These are phyloP conservation scores for Brenthis hecate DNA, from an alignment of 2,888 invertebrate species.

Conservation along the genomic window DNA sequence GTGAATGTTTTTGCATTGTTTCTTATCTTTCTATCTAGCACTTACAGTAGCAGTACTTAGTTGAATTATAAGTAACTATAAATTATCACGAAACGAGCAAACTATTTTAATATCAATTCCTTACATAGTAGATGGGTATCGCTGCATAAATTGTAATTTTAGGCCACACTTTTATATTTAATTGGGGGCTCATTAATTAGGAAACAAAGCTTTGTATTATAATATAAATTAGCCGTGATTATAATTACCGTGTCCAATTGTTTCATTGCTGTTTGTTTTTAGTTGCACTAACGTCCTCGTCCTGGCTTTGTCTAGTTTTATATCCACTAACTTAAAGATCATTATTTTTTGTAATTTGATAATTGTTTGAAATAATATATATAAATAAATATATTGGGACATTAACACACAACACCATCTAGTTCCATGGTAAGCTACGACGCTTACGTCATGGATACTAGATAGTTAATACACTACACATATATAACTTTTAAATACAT, in stretches of 20 bases:
- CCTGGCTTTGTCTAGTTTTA: not conserved
- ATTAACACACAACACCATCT: too few relatives aligned
- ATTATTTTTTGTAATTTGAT: not conserved
- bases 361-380: too few relatives aligned
- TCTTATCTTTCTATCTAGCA: not conserved
- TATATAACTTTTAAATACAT: too few relatives aligned
- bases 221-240: conserved; percentile 15
- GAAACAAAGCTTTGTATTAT: conserved; percentile 19
- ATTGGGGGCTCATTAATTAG: conserved; percentile 23
- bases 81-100: conserved; percentile 4
- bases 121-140: conserved; percentile 28
- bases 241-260: conserved; percentile 20
- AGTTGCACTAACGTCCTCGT: not conserved
- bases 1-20: too few relatives aligned
- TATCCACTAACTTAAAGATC: not conserved
- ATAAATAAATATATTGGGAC: too few relatives aligned
- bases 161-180: conserved; percentile 22
- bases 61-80: conserved; percentile 9
- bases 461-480: too few relatives aligned
- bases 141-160: conserved; percentile 14
- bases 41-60: conserved; percentile 1
- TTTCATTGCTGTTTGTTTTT: conserved; percentile 7
- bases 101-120: conserved; percentile 25
- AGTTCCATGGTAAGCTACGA: too few relatives aligned
- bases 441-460: too few relatives aligned